Conservation (phyloP, 2,797 vertebrate species). For the Urocyon cinereoargenteus region DNA sequence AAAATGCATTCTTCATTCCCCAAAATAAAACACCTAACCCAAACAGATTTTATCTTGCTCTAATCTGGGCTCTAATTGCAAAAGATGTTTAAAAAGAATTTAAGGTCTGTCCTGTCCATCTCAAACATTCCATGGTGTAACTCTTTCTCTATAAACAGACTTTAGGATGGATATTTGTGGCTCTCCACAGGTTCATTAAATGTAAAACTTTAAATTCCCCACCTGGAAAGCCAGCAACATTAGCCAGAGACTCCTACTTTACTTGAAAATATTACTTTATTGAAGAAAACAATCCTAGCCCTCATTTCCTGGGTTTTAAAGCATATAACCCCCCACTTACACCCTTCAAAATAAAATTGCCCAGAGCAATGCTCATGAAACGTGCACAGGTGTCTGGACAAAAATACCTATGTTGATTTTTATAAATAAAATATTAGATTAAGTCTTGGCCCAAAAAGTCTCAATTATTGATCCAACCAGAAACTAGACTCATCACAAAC, state of each 20-base stretch:
- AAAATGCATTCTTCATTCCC: background rate
- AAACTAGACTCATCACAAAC: background rate
- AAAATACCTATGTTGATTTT: background rate
- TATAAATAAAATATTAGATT: background rate
- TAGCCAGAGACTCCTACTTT: background rate
- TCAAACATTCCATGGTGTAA: background rate
- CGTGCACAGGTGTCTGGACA: background rate
- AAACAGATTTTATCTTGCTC: slow-evolving; percentile 30
- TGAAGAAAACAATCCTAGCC: background rate
- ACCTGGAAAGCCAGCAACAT: background rate
- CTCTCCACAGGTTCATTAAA: background rate
- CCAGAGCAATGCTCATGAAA: background rate
- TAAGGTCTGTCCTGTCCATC: background rate
- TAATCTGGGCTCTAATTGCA: background rate
- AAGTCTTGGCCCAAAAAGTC: background rate
- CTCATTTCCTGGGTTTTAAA: background rate
- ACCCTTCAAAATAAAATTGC: background rate
- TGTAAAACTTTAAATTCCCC: background rate
- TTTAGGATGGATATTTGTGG: background rate
- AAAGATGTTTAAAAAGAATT: background rate
- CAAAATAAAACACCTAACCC: background rate
- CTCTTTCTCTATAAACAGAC: background rate
- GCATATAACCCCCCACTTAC: background rate
- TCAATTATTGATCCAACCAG: background rate
- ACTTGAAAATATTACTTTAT: background rate